Evolutionary conservation across 1,140 invertebrate genomes (phyloP).

Genomic region (Solenopsis fugax): DNA sequence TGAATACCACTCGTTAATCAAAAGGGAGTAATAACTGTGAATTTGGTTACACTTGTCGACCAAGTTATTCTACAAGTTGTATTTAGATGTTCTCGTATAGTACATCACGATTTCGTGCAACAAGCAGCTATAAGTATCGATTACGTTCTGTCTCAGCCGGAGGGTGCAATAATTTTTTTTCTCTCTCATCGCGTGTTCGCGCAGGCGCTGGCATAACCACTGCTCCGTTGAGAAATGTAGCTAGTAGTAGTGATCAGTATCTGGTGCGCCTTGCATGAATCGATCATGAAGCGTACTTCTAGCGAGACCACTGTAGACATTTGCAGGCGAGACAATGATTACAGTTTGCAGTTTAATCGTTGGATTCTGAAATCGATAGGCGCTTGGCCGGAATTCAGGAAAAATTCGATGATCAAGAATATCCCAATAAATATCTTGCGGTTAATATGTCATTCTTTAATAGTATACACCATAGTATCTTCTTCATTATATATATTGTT

Average conservation of each 20-base stretch:
- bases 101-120: slow-evolving; percentile 11
- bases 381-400: slow-evolving; percentile 36
- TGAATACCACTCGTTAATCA: background rate
- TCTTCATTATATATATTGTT: slow-evolving; percentile 51
- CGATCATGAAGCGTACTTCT: slow-evolving; percentile 4
- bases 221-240: background rate
- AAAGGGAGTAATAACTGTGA: background rate
- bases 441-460: slow-evolving; percentile 24
- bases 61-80: background rate
- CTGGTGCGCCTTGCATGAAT: background rate
- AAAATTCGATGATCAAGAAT: background rate
- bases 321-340: slow-evolving; percentile 39
- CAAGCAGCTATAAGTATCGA: slow-evolving; percentile 42
- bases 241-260: background rate
- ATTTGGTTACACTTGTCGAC: background rate
- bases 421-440: background rate
- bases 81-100: background rate
- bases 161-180: slow-evolving; percentile 12
- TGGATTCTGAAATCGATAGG: slow-evolving; percentile 59
- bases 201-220: slow-evolving; percentile 3
- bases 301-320: background rate
- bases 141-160: slow-evolving; percentile 10
- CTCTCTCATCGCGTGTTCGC: background rate
- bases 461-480: slow-evolving; percentile 26
- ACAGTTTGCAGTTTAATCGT: slow-evolving; percentile 59